These are phyloP conservation scores for Drosophila sproati DNA, from an alignment of 1,140 invertebrate species.

Conservation along the genomic window DNA sequence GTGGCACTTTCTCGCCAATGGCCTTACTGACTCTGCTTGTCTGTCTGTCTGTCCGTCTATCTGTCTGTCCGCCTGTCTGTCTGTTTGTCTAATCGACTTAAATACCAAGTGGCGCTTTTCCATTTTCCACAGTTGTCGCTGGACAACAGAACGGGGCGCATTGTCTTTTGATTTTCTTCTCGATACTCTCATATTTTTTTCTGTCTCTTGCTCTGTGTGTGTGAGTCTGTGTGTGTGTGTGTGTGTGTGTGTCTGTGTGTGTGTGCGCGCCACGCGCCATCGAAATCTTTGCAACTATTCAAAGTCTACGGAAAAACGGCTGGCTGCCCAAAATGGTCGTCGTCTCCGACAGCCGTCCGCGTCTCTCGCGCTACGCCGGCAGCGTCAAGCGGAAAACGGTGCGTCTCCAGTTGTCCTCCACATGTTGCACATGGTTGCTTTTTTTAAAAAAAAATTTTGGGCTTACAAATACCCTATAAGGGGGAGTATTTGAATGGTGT, in stretches of 20 bases:
- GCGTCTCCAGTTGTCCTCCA: slow-evolving; percentile 1
- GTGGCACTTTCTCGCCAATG: background rate
- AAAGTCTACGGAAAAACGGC: slow-evolving; percentile 66
- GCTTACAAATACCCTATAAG: no score
- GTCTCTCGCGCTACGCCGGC: slow-evolving; percentile 73
- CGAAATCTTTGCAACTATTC: slow-evolving; percentile 65
- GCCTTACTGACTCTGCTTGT: background rate
- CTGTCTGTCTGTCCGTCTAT: no score
- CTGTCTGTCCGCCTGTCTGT: no score
- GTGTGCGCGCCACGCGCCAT: slow-evolving; percentile 34
- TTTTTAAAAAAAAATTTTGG: no score
- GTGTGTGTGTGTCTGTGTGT: slow-evolving; percentile 6
- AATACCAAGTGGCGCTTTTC: slow-evolving; percentile 56
- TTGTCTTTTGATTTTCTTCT: slow-evolving; percentile 29
- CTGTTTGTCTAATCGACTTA: slow-evolving; percentile 29
- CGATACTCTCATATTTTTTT: slow-evolving; percentile 17
- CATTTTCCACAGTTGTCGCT: slow-evolving; percentile 72
- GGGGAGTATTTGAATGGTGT: no score
- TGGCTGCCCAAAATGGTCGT: slow-evolving; percentile 80
- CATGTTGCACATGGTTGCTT: slow-evolving; percentile 16
- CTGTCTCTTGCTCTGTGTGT: background rate
- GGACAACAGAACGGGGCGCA: slow-evolving; percentile 62
- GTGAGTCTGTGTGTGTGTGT: slow-evolving; percentile 6
- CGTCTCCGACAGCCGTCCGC: slow-evolving; percentile 78
- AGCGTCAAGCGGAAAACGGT: slow-evolving; percentile 82